Evolutionary conservation across 2,113 vertebrate species (phyloP), one percentile per base, ranked within the genome.

Genomic region (Odontophorus gujanensis): DNA sequence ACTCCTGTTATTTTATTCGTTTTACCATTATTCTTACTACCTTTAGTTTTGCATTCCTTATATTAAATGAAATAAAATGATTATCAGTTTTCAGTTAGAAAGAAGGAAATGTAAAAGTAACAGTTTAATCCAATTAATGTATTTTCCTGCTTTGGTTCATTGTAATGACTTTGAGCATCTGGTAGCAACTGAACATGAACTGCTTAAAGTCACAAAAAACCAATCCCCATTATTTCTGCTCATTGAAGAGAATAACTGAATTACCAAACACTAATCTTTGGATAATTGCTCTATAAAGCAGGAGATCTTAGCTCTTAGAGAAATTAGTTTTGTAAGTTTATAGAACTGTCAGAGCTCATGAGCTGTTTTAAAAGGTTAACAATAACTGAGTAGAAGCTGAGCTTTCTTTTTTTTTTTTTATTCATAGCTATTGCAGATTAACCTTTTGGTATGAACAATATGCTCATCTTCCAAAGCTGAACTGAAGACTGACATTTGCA

Each of bases 161-260:
- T 94, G 87, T 89, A 82, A 94, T 97, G 97, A 95, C 91, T 96
- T 85, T 90, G 85, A 92, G 83, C 96, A 87, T 96, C 92, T 97
- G 90, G 79, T 96, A 95, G 95, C 96, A 97, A 95, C 87, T 93
- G 94, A 96, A 94, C 96, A 93, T 95, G 88, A 96, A 92, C 91
- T 89, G 91, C 95, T 90, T 93, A 81, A 95, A 95, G 89, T 89
- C 74, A 89, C 43, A 89, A 91, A 93, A 95, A 90, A 92, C 86
- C 93, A 97, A 97, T 97, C 96, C 96, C 84, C 66, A 97, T 98
- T 98, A 97, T 97, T 98, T 97, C 94, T 97, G 95, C 92, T 97
- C 91, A 96, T 74, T 97, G 97, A 97, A 96, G 96, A 97, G 96
- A 96, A 98, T 97, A 97, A 98, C 96, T 95, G 90, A 96, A 97